Evolutionary conservation across 2,797 vertebrate genomes (phyloP), one percentile per base, ranked within the genome.

Genomic region (Apogon talboti): DNA sequence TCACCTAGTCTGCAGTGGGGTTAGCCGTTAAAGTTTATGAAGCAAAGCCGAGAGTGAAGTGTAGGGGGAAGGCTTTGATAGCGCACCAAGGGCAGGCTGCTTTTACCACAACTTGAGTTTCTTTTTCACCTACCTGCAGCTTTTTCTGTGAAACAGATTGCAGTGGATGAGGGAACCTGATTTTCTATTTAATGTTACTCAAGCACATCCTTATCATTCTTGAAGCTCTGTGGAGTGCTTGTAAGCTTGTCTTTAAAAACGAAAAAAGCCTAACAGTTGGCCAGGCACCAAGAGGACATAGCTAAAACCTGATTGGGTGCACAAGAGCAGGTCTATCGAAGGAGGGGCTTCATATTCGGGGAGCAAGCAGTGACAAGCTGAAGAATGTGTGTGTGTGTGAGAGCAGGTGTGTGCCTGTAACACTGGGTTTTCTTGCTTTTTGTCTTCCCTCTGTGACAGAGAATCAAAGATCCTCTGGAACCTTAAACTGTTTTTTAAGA

Each of bases 1-100:
- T 87, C 78, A 77, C 81, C 78, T 30, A 57, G 71, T 87, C 72
- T 88, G 84, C 84, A 84, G 80, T 75, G 73, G 75, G 85, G 69
- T 88, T 84, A 79, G 71, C 71, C 60, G 72, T 92, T 83, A 92
- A 89, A 88, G 68, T 90, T 90, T 91, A 92, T 88, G 80, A 66
- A 84, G 71, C 85, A 81, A 72, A 84, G 65, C 72, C 19, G 50
- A 71, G 64, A 63, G 76, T 41, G 74, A 61, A 63, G 76, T 41
- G 74, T 37, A 61, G 54, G 16, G 61, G 59, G 50, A 11, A 54
- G 65, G 28, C 49, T 30, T 54, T 2, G 16, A 49, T 41, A 43
- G 41, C 41, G 41, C 66, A 81, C 72, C 60, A 78, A 68, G 69
- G 74, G 49, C 81, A 55, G 56, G 64, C 63, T 71, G 40, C 53